Conservation (phyloP, 2,888 invertebrate genomes). For the Meloe dianella region DNA sequence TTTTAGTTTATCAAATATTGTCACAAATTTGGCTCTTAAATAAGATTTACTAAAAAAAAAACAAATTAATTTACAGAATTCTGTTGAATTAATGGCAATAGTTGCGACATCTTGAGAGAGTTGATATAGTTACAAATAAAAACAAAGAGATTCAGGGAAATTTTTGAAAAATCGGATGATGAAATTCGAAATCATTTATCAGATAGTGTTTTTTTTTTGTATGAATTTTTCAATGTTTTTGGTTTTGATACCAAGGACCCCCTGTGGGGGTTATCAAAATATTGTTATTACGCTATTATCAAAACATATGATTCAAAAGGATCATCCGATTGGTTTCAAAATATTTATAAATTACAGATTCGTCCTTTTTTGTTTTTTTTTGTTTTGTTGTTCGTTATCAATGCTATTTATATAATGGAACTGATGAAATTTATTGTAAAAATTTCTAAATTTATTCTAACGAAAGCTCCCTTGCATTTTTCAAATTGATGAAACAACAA, state of each 20-base stretch:
- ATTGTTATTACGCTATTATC: slow-evolving; percentile 6
- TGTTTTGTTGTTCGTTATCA: not conserved
- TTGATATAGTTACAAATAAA: not conserved
- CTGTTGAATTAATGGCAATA: not conserved
- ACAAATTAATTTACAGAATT: not conserved
- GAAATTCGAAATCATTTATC: not conserved
- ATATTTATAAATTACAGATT: slow-evolving; percentile 7
- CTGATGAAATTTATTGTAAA: not conserved
- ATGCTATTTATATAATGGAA: not conserved
- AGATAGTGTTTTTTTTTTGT: not conserved
- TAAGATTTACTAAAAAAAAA: not conserved
- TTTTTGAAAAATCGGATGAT: not conserved
- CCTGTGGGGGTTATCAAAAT: slow-evolving; percentile 4
- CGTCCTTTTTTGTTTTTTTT: too few relatives aligned
- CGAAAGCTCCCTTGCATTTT: not conserved
- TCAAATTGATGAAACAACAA: not conserved
- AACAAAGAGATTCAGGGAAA: not conserved
- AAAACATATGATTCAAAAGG: not conserved
- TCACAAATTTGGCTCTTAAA: not conserved
- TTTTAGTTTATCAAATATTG: not conserved
- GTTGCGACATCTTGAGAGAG: not conserved
- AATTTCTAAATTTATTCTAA: not conserved
- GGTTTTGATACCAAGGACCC: not conserved
- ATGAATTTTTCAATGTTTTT: not conserved
- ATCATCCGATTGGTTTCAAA: not conserved